These are phyloP conservation scores for Chymomyza costata DNA, from an alignment of 1,140 invertebrate genomes.

Conservation along the genomic window DNA sequence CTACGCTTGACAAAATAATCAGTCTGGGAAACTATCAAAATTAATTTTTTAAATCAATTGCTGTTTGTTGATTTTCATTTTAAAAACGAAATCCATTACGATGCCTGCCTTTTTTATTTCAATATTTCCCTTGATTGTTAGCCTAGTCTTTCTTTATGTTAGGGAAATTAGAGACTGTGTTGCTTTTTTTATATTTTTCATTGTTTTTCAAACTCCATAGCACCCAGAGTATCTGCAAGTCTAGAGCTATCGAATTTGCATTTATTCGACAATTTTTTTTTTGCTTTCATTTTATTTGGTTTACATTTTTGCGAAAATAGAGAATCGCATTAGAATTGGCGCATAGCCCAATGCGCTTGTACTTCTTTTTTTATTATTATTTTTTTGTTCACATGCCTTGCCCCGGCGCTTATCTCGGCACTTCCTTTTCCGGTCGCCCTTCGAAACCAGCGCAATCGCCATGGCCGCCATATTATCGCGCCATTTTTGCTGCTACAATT, in stretches of 20 bases:
- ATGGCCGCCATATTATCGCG: constrained; percentile 32
- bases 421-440: background rate
- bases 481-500: constrained; percentile 35
- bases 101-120: too few species aligned
- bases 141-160: constrained; percentile 19
- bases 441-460: constrained; percentile 1
- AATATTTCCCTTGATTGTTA: too few species aligned
- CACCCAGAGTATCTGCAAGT: too few species aligned
- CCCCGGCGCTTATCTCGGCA: background rate
- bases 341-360: constrained; percentile 67
- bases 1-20: too few species aligned
- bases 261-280: too few species aligned
- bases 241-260: too few species aligned
- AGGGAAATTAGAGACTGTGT: too few species aligned
- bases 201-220: background rate
- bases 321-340: constrained; percentile 74
- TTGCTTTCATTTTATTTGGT: constrained; percentile 24
- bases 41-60: too few species aligned
- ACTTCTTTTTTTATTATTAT: too few species aligned
- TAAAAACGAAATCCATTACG: too few species aligned
- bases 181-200: constrained; percentile 9
- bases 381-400: constrained; percentile 34
- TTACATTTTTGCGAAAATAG: constrained; percentile 51
- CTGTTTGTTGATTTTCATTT: too few species aligned
- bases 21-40: too few species aligned